phyloP scores from a whole-genome alignment of 2,113 vertebrate genomes.

The Clarias batrachus region DNA sequence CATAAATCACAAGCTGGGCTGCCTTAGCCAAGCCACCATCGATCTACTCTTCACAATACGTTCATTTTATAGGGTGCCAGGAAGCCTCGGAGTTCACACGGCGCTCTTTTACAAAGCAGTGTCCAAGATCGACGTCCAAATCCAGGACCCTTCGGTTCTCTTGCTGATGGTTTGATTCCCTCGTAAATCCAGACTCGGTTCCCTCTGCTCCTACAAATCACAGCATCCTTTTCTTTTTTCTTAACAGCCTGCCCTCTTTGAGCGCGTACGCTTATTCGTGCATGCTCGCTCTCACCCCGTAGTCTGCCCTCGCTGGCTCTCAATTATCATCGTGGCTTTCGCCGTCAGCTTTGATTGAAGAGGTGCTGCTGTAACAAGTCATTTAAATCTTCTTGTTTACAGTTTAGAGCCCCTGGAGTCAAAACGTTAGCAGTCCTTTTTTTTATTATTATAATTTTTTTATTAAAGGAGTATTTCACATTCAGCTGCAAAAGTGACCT shows the following conservation, averaged over 20 bases:
- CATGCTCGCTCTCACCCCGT: neutral
- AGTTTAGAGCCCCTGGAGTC: constrained; percentile 1
- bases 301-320: neutral
- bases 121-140: neutral
- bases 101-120: neutral
- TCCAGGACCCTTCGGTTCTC: neutral
- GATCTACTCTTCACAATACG: neutral
- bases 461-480: constrained; percentile 24
- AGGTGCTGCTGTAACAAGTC: constrained; percentile 7
- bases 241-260: neutral
- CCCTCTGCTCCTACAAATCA: constrained; percentile 7
- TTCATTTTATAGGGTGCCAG: constrained; percentile 3
- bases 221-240: neutral
- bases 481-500: constrained; percentile 22
- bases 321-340: neutral
- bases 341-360: neutral
- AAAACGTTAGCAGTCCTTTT: neutral
- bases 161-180: constrained; percentile 19
- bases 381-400: neutral
- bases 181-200: neutral
- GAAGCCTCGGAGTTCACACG: neutral
- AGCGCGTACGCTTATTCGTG: neutral
- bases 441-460: neutral
- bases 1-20: neutral
- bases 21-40: neutral